Evolutionary conservation across 30 jellyfish, hydroid and myxozoan species (phyloP).

Genomic region (Hydractinia symbiolongicarpus): DNA sequence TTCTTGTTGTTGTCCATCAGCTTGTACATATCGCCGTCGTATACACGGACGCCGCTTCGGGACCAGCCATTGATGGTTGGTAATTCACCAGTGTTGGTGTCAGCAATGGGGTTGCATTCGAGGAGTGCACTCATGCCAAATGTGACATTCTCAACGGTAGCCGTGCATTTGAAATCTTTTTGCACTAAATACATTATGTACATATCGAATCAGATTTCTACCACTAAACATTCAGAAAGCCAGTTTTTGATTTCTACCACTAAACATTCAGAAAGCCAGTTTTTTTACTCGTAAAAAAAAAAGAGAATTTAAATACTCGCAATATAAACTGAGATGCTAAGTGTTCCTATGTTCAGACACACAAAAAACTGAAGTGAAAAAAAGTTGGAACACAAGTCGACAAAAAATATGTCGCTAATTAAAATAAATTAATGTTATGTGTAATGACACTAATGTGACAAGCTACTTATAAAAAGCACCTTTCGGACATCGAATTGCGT

Average conservation of each 20-base stretch:
- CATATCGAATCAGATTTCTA: not conserved
- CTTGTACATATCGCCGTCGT: not conserved
- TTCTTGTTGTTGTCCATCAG: not conserved
- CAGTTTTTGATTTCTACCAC: constrained; percentile 7
- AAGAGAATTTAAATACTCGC: no score
- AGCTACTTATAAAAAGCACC: not conserved
- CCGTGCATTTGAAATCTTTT: not conserved
- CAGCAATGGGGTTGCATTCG: not conserved
- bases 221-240: not conserved
- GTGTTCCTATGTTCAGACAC: no score
- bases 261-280: no score
- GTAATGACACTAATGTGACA: not conserved
- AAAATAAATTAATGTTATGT: no score
- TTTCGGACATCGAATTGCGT: not conserved
- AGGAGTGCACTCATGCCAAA: not conserved
- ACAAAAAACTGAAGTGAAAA: no score
- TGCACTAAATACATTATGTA: not conserved
- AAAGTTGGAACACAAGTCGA: no score
- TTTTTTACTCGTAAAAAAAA: no score
- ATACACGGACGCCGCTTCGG: not conserved
- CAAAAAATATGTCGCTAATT: no score
- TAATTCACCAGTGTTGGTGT: not conserved
- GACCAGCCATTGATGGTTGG: constrained; percentile 13
- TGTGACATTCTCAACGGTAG: not conserved
- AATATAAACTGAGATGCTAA: no score